Evolutionary conservation across 2,113 vertebrate species (phyloP), one percentile per base, ranked within the genome.

Genomic region (Phyllostomus discolor): DNA sequence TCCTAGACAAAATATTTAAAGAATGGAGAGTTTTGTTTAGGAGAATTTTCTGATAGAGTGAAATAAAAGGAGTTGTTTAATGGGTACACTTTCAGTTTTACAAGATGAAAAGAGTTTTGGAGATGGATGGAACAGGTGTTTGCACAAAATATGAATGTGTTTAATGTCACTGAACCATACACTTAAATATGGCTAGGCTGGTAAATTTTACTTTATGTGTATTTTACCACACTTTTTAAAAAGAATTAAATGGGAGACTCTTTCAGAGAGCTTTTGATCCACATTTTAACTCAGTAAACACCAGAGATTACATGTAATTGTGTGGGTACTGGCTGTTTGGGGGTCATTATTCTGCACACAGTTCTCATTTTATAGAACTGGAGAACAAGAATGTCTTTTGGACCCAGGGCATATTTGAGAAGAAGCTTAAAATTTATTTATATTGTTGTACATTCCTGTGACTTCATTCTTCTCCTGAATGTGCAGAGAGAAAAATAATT

Each of bases 401-500:
- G 62, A 75, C 17, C 31, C 62, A 70, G 91, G 22, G 73, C 59
- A 31, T 57, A 50, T 69, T 89, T 73, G 73, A 62, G 33, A 73
- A 91, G 69, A 20, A 48, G 69, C 79, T 66, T 69, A 86, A 66
- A 20, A 54, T 38, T 73, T 81, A 50, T 82, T 73, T 69, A 11
- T 57, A 33, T 64, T 70, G 35, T 64, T 82, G 11, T 73, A 41
- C 72, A 14, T 73, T 70, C 33, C 59, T 67, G 12, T 26, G 41
- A 85, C 82, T 43, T 38, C 22, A 69, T 93, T 96, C 26, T 87
- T 85, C 48, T 88, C 2, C 41, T 82, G 80, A 82, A 62, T 62
- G 69, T 69, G 82, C 48, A 78, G 41, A 82, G 54, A 96, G 78
- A 83, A 92, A 96, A 92, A 64, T 64, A 89, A 70, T 75, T 95